Evolutionary conservation across 2,888 invertebrate species (phyloP).

Genomic region (Cephus nigrinus): DNA sequence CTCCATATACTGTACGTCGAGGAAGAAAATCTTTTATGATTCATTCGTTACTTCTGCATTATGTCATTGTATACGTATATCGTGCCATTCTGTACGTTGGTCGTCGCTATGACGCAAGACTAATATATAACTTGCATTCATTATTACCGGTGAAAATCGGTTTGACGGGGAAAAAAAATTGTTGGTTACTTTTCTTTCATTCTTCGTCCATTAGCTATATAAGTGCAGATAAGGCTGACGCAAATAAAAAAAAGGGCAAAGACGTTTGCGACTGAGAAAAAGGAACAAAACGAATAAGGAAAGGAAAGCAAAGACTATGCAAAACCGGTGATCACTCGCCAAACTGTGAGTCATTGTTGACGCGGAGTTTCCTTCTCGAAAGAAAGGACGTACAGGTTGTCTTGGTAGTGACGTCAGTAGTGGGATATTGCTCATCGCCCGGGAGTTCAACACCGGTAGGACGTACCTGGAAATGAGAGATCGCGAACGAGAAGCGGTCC

Average conservation of each 20-base stretch:
- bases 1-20: not conserved
- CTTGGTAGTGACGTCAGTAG: not conserved
- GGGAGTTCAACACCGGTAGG: not conserved
- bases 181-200: not conserved
- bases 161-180: not conserved
- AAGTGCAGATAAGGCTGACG: not conserved
- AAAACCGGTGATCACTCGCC: not conserved
- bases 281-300: not conserved
- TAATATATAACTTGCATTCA: not conserved
- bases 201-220: not conserved
- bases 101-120: not conserved
- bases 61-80: not conserved
- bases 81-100: not conserved
- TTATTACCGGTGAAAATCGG: not conserved
- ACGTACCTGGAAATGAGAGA: slow-evolving; percentile 29
- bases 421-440: not conserved
- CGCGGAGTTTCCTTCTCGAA: not conserved
- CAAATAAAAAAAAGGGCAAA: too few relatives aligned
- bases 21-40: not conserved
- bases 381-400: not conserved
- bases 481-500: slow-evolving; percentile 25
- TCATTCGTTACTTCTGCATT: not conserved
- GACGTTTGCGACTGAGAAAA: not conserved
- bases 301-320: not conserved
- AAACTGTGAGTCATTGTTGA: not conserved